Percentiles rank a stretch among this genome's conserved stretches.
These are phyloP conservation scores for Drosophila rubida DNA, from an alignment of 2,888 invertebrate species.

Conservation along the genomic window DNA sequence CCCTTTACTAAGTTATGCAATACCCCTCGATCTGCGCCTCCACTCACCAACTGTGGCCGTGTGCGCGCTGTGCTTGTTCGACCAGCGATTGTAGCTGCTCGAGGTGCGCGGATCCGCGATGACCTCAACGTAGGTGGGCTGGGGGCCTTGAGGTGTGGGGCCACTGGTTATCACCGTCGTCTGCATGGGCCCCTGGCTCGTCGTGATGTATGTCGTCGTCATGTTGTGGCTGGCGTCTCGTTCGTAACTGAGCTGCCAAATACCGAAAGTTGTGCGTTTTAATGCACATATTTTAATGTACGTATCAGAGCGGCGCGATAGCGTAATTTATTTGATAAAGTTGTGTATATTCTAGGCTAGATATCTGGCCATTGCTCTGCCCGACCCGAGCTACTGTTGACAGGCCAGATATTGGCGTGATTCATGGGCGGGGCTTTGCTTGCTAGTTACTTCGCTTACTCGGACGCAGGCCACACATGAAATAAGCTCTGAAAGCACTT, in stretches of 20 bases:
- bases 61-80: slow-evolving; percentile 42
- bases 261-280: not conserved
- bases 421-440: slow-evolving; percentile 27
- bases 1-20: not conserved
- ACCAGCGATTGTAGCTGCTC: slow-evolving; percentile 36
- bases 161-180: slow-evolving; percentile 29
- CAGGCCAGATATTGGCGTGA: slow-evolving; percentile 35
- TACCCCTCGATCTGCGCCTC: not conserved
- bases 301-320: slow-evolving; percentile 24
- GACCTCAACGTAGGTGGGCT: slow-evolving; percentile 40
- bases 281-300: not conserved
- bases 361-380: slow-evolving; percentile 9
- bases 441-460: not conserved
- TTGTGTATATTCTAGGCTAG: slow-evolving; percentile 26
- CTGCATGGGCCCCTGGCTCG: slow-evolving; percentile 30
- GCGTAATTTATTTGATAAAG: slow-evolving; percentile 31
- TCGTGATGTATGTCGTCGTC: slow-evolving; percentile 49
- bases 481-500: slow-evolving; percentile 26
- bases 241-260: slow-evolving; percentile 27
- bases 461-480: slow-evolving; percentile 12
- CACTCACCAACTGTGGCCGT: slow-evolving; percentile 43
- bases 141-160: slow-evolving; percentile 8
- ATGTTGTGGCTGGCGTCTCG: slow-evolving; percentile 15
- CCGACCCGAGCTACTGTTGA: slow-evolving; percentile 31
- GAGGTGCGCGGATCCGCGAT: slow-evolving; percentile 26